A percentile compares a stretch with the other conserved stretches of the same genome.
Conservation (phyloP, 2,888 invertebrate species). For the Orchestes rusci region DNA sequence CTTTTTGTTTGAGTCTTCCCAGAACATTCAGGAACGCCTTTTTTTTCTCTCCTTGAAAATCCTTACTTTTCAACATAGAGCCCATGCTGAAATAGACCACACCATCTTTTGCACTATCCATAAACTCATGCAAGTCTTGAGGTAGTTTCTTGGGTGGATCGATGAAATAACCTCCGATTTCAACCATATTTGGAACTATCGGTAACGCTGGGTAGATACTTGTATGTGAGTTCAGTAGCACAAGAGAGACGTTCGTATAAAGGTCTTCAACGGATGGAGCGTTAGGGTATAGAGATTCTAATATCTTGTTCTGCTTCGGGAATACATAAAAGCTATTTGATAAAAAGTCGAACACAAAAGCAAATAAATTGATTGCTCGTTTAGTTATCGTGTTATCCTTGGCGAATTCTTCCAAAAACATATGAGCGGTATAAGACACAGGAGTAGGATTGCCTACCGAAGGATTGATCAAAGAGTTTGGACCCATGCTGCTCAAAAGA, state of each 20-base stretch:
- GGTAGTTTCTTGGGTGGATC: slow-evolving; percentile 32
- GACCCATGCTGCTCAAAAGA: slow-evolving; percentile 37
- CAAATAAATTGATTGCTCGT: slow-evolving; percentile 1
- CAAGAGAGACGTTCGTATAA: slow-evolving; percentile 6
- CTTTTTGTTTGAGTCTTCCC: slow-evolving; percentile 52
- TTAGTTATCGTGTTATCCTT: not conserved
- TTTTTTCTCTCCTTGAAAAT: slow-evolving; percentile 48
- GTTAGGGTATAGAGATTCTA: slow-evolving; percentile 4
- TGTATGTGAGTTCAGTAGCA: slow-evolving; percentile 18
- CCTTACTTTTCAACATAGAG: slow-evolving; percentile 49
- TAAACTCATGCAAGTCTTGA: slow-evolving; percentile 28
- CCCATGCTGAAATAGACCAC: slow-evolving; percentile 54
- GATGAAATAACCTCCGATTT: slow-evolving; percentile 51
- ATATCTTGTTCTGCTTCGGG: slow-evolving; percentile 2
- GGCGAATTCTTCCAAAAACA: not conserved
- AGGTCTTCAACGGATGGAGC: slow-evolving; percentile 7
- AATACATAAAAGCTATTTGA: not conserved
- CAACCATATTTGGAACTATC: slow-evolving; percentile 49
- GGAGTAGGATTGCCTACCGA: slow-evolving; percentile 10
- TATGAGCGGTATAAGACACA: slow-evolving; percentile 2
- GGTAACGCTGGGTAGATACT: slow-evolving; percentile 34
- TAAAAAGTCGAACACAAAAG: slow-evolving; percentile 3
- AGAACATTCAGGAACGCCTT: slow-evolving; percentile 51
- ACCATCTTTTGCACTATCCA: slow-evolving; percentile 30
- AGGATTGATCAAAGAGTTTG: slow-evolving; percentile 6